Percentiles rank a stretch among this genome's conserved stretches.
Conservation (phyloP, 2,797 vertebrate genomes). For the Sebastes jordani region DNA sequence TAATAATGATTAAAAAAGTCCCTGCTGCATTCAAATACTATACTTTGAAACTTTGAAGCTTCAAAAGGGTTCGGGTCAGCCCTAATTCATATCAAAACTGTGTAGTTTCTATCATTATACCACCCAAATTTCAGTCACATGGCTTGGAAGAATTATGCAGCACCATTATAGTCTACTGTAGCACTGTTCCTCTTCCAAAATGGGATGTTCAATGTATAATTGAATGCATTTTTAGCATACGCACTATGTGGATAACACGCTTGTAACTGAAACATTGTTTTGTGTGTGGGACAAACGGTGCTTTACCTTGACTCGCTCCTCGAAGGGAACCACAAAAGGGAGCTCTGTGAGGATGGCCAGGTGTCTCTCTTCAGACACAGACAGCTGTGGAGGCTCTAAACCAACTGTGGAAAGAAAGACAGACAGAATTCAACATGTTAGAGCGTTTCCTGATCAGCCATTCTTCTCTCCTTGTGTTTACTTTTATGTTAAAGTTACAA, state of each 20-base stretch:
- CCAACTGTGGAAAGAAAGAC: slow-evolving; percentile 83
- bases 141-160: background rate
- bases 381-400: slow-evolving; percentile 92
- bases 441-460: background rate
- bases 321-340: slow-evolving; percentile 97
- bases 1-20: background rate
- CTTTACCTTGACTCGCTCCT: slow-evolving; percentile 97
- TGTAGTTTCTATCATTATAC: background rate
- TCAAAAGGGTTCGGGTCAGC: background rate
- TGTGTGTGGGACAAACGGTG: background rate
- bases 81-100: background rate
- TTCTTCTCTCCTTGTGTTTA: background rate
- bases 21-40: background rate
- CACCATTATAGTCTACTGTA: background rate
- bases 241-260: no score
- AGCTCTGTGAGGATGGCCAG: slow-evolving; percentile 97
- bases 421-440: slow-evolving; percentile 6
- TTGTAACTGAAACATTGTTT: no score
- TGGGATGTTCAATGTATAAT: background rate
- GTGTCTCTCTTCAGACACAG: slow-evolving; percentile 96
- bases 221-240: background rate
- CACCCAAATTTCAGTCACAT: background rate
- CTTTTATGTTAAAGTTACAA: background rate
- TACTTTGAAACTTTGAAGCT: background rate
- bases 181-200: background rate